Evolutionary conservation across 1,140 invertebrate genomes (phyloP).

Genomic region (Octopus bimaculoides): DNA sequence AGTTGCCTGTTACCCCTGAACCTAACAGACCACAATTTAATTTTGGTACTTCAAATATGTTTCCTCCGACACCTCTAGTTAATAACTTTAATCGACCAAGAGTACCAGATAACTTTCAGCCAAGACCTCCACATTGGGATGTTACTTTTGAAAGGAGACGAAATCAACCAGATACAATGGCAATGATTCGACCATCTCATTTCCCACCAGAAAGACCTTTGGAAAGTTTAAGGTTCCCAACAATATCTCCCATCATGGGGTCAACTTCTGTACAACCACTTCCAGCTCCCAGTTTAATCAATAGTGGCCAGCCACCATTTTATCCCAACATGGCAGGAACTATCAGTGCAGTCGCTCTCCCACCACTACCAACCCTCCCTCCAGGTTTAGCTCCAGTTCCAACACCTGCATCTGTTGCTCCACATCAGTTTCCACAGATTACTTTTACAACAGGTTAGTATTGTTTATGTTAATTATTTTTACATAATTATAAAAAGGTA

Average conservation of each 20-base stretch:
- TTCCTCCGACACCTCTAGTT: background rate
- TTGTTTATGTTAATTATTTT: background rate
- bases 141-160: background rate
- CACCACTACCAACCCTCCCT: background rate
- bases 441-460: background rate
- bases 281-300: background rate
- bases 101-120: background rate
- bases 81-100: conserved; percentile 9
- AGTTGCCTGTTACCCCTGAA: conserved; percentile 29
- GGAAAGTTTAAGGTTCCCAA: background rate
- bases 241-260: background rate
- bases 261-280: background rate
- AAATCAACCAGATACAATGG: background rate
- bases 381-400: background rate
- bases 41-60: background rate
- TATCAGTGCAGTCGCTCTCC: background rate
- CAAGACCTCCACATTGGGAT: background rate
- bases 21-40: conserved; percentile 27
- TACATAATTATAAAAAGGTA: no score
- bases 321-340: background rate
- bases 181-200: background rate
- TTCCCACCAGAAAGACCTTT: background rate
- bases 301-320: background rate
- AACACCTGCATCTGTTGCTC: background rate
- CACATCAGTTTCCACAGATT: background rate